Conservation (phyloP, 2,113 vertebrate species). For the Rutilus rutilus region DNA sequence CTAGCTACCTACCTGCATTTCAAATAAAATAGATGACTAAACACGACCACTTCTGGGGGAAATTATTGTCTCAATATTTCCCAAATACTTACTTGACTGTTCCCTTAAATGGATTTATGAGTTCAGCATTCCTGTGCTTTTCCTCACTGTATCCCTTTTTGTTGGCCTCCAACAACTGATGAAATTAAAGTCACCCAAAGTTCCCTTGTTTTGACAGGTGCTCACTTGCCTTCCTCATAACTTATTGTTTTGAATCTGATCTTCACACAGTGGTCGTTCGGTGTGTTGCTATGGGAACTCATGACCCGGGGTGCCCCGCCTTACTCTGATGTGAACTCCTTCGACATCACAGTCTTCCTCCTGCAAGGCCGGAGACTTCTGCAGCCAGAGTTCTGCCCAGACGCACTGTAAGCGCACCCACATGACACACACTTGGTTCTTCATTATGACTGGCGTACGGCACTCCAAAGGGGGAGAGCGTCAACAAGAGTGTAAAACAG, state of each 20-base stretch:
- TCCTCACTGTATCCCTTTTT: neutral
- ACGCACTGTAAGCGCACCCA: conserved; percentile 85
- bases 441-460: conserved; percentile 4
- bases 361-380: conserved; percentile 93
- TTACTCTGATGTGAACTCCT: conserved; percentile 97
- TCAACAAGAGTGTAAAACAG: conserved; percentile 48
- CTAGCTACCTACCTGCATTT: conserved; percentile 16
- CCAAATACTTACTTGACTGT: neutral
- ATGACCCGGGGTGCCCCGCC: conserved; percentile 98
- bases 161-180: conserved; percentile 4
- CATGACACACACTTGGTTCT: conserved; percentile 13
- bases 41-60: neutral
- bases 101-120: conserved; percentile 29
- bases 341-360: conserved; percentile 96
- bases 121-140: conserved; percentile 17
- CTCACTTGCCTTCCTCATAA: conserved; percentile 8
- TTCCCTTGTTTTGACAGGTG: conserved; percentile 34
- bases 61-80: neutral
- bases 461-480: conserved; percentile 41
- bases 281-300: conserved; percentile 96
- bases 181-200: neutral
- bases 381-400: conserved; percentile 97
- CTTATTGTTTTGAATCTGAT: conserved; percentile 28
- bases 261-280: conserved; percentile 82
- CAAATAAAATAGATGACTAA: conserved; percentile 1